Evolutionary conservation across 2,113 vertebrate species (phyloP).

Genomic region (Cephalopterus ornatus): DNA sequence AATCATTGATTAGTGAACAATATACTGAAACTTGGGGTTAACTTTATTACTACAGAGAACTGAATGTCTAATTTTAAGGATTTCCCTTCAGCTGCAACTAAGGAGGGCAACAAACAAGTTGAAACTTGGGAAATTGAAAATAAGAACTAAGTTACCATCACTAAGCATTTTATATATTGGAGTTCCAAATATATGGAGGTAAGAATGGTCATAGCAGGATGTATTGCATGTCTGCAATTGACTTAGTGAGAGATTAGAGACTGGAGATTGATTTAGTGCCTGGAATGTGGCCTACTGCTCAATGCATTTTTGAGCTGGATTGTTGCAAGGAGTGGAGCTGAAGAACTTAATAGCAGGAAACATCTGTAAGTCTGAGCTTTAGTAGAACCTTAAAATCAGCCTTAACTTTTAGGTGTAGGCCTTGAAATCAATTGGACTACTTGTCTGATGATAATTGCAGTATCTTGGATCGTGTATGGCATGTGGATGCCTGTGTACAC

Average conservation of each 20-base stretch:
- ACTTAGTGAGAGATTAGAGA: background rate
- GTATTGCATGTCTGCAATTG: background rate
- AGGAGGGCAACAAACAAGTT: background rate
- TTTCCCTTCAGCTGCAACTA: background rate
- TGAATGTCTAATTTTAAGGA: background rate
- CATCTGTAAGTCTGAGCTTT: background rate
- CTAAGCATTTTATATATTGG: rapidly evolving
- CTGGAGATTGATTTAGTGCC: background rate
- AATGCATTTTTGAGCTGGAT: background rate
- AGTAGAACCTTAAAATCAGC: background rate
- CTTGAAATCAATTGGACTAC: background rate
- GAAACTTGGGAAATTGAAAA: background rate
- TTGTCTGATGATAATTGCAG: background rate
- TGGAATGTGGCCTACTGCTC: background rate
- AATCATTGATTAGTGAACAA: background rate
- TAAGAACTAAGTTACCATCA: background rate
- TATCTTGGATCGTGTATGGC: background rate
- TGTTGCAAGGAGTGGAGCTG: background rate
- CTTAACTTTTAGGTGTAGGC: background rate
- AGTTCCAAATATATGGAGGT: background rate
- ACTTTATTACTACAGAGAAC: background rate
- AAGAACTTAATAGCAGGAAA: background rate
- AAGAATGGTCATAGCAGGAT: background rate
- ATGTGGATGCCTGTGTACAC: background rate
- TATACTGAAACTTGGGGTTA: background rate